These are phyloP conservation scores for Hypocryptadius cinnamomeus DNA, from an alignment of 2,113 vertebrate genomes.

Conservation along the genomic window DNA sequence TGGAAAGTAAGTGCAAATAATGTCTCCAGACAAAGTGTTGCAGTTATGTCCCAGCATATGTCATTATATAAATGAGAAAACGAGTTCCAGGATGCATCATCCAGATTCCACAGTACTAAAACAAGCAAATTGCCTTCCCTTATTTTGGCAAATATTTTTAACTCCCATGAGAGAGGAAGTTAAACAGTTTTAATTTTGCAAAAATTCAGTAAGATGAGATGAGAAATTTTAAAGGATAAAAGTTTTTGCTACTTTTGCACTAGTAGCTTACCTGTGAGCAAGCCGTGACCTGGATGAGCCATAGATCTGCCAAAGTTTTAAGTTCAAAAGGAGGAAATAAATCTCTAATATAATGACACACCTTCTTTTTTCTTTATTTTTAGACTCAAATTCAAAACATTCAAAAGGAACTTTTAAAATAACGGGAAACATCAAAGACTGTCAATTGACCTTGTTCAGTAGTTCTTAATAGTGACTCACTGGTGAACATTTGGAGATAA, in stretches of 20 bases:
- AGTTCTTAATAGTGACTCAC: conserved; percentile 60
- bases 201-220: conserved; percentile 4
- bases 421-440: conserved; percentile 52
- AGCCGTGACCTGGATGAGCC: conserved; percentile 52
- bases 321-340: conserved; percentile 63
- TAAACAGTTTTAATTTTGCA: not conserved
- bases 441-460: conserved; percentile 62
- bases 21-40: not conserved
- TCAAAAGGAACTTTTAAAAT: conserved; percentile 59
- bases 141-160: not conserved
- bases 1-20: not conserved
- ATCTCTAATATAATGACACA: conserved; percentile 55
- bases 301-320: conserved; percentile 28
- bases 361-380: conserved; percentile 57
- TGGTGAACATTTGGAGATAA: conserved; percentile 75
- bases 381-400: conserved; percentile 60
- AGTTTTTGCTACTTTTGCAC: not conserved
- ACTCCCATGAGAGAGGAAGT: not conserved
- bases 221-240: not conserved
- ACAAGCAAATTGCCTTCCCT: not conserved
- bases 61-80: not conserved
- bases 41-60: not conserved
- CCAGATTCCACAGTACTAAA: not conserved
- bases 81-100: not conserved
- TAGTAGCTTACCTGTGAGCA: conserved; percentile 30